A percentile compares a stretch with the other conserved stretches of the same genome.
phyloP scores from a whole-genome alignment of 2,888 invertebrate genomes.

The Microdon myrmicae region DNA sequence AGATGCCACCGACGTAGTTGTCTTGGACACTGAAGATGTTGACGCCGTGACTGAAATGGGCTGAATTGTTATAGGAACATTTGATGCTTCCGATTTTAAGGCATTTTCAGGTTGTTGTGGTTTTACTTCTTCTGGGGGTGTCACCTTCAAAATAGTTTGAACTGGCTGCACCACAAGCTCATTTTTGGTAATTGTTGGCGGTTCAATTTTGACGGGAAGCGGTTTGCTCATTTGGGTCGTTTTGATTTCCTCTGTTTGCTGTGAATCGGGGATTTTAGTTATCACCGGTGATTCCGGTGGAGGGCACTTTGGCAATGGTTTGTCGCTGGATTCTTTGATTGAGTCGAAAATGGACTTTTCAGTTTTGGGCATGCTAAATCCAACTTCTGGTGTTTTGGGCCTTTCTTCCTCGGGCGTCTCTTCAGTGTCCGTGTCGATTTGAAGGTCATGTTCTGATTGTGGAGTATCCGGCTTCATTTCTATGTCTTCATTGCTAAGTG shows the following conservation, averaged over 20 bases:
- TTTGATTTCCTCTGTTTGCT: conserved; percentile 61
- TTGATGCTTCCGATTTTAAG: conserved; percentile 11
- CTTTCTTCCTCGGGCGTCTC: conserved; percentile 73
- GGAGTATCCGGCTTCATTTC: conserved; percentile 86
- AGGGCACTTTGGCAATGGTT: conserved; percentile 10
- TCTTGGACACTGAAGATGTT: conserved; percentile 63
- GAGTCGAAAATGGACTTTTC: conserved; percentile 11
- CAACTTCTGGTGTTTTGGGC: conserved; percentile 67
- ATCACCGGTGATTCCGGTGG: conserved; percentile 57
- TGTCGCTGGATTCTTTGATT: conserved; percentile 4
- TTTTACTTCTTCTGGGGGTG: conserved; percentile 11
- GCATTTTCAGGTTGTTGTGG: conserved; percentile 47
- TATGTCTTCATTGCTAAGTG: conserved; percentile 76
- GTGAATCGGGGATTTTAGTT: conserved; percentile 54
- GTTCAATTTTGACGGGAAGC: conserved; percentile 64
- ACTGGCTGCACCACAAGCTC: conserved; percentile 63
- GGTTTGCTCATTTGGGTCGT: too few relatives aligned
- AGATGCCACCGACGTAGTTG: conserved; percentile 3
- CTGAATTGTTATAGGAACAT: conserved; percentile 17
- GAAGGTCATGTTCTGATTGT: conserved; percentile 83
- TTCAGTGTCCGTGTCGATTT: conserved; percentile 88
- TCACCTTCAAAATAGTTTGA: conserved; percentile 59
- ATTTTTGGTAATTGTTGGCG: conserved; percentile 61
- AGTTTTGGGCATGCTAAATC: conserved; percentile 49
- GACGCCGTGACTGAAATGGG: conserved; percentile 16